These are phyloP conservation scores for Ganaspis sp. DNA, from an alignment of 1,140 invertebrate species.

Conservation along the genomic window DNA sequence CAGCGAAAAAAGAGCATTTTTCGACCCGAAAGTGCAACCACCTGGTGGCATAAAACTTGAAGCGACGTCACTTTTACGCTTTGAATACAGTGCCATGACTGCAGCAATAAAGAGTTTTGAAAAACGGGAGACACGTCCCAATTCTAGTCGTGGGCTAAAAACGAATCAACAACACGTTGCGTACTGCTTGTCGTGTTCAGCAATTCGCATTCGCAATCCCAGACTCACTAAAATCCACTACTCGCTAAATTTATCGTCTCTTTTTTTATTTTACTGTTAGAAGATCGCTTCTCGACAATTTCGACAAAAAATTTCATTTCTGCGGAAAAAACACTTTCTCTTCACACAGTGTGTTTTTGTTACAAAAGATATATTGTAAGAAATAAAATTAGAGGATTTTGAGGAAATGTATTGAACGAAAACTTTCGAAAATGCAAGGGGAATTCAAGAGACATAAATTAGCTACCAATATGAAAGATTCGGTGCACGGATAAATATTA, in stretches of 20 bases:
- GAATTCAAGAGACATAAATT: slow-evolving; percentile 59
- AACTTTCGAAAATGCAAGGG: neutral
- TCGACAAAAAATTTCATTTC: neutral
- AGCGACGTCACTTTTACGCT: slow-evolving; percentile 58
- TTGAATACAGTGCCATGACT: slow-evolving; percentile 57
- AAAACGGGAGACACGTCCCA: slow-evolving; percentile 52
- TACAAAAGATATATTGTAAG: neutral
- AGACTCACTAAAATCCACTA: neutral
- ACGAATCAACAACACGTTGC: slow-evolving; percentile 53
- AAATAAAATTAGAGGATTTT: slow-evolving; percentile 22
- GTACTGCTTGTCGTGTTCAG: slow-evolving; percentile 38
- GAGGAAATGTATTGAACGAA: neutral
- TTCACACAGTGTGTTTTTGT: neutral
- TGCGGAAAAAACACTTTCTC: neutral
- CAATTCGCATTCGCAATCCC: neutral
- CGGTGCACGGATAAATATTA: slow-evolving; percentile 63
- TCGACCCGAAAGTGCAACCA: slow-evolving; percentile 51
- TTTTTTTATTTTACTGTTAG: neutral
- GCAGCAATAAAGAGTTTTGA: slow-evolving; percentile 62
- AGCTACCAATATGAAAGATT: slow-evolving; percentile 49
- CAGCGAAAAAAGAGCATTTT: slow-evolving; percentile 40
- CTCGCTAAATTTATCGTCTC: neutral
- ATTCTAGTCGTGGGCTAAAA: slow-evolving; percentile 41
- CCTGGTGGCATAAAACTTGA: slow-evolving; percentile 56
- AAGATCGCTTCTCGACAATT: neutral